Conservation (phyloP, 2,888 invertebrate genomes). For the Dryobota labecula region DNA sequence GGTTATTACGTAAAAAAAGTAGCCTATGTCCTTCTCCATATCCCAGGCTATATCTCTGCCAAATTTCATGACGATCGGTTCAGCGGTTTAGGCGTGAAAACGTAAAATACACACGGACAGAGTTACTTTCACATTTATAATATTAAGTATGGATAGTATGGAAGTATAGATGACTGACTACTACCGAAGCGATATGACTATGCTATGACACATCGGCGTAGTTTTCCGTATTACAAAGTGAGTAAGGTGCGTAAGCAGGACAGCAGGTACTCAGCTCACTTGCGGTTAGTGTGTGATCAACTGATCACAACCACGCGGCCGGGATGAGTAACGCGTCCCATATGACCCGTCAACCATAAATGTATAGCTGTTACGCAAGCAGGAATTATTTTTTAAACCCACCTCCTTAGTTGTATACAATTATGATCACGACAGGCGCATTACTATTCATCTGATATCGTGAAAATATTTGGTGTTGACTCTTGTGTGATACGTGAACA, state of each 20-base stretch:
- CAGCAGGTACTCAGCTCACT: slow-evolving; percentile 54
- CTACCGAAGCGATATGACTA: slow-evolving; percentile 48
- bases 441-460: slow-evolving; percentile 56
- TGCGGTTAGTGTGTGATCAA: slow-evolving; percentile 40
- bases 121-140: too few species aligned
- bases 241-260: slow-evolving; percentile 38
- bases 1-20: too few species aligned
- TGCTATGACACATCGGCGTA: slow-evolving; percentile 64
- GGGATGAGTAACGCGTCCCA: slow-evolving; percentile 75
- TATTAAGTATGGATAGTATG: too few species aligned
- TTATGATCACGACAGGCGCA: slow-evolving; percentile 40
- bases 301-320: slow-evolving; percentile 41
- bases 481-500: slow-evolving; percentile 49
- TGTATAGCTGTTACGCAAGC: slow-evolving; percentile 73
- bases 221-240: slow-evolving; percentile 71
- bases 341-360: slow-evolving; percentile 73
- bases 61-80: too few species aligned
- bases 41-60: too few species aligned
- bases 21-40: too few species aligned
- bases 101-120: too few species aligned
- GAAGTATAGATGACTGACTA: too few species aligned
- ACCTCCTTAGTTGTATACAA: slow-evolving; percentile 51
- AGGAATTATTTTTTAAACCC: slow-evolving; percentile 58
- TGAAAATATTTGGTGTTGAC: slow-evolving; percentile 51
- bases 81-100: too few species aligned